phyloP scores from a whole-genome alignment of 2,797 vertebrate genomes.

The Melanotaenia maccullochi region DNA sequence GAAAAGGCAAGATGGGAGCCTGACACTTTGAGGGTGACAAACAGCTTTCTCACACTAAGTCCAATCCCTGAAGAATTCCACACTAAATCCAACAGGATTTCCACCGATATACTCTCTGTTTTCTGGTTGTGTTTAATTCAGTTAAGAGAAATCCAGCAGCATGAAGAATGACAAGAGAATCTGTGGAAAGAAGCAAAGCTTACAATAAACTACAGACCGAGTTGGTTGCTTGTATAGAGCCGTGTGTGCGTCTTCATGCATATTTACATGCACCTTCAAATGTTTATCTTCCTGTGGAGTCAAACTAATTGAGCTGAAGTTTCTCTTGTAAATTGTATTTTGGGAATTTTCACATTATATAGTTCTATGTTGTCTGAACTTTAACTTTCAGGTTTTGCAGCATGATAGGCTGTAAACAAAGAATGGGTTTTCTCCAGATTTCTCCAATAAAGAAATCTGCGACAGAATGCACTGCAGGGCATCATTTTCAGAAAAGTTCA shows the following conservation, averaged over 20 bases:
- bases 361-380: background rate
- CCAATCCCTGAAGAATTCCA: slow-evolving; percentile 64
- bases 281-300: background rate
- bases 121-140: slow-evolving; percentile 51
- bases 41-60: slow-evolving; percentile 34
- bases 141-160: slow-evolving; percentile 38
- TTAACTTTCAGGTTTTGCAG: background rate
- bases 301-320: background rate
- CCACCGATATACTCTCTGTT: slow-evolving; percentile 46
- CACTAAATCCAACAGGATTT: slow-evolving; percentile 62
- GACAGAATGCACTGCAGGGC: background rate
- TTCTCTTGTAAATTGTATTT: background rate
- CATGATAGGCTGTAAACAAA: background rate
- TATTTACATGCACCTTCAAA: background rate
- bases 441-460: background rate
- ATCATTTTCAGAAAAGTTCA: background rate
- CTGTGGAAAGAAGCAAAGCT: slow-evolving; percentile 20
- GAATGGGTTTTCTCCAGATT: background rate
- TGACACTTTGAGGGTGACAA: slow-evolving; percentile 25
- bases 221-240: background rate
- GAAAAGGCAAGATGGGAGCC: background rate
- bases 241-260: background rate
- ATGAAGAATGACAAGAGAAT: slow-evolving; percentile 30
- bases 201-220: background rate
- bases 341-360: background rate